Conservation (phyloP, 2,797 vertebrate species). For the Brachyrhaphis roseni region DNA sequence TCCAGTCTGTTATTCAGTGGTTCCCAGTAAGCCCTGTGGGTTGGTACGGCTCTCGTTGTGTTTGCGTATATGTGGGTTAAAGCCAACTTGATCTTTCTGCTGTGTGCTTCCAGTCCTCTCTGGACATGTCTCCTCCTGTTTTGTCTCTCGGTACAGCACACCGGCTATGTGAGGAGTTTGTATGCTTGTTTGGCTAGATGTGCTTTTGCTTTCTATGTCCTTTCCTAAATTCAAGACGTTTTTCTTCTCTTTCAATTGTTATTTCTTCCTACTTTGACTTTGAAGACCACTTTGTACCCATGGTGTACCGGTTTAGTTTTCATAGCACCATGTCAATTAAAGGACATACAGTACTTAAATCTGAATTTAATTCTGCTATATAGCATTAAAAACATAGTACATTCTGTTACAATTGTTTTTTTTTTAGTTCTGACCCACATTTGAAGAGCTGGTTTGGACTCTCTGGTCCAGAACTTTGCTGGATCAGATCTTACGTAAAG, state of each 20-base stretch:
- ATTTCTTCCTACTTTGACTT: background rate
- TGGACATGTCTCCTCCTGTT: constrained; percentile 63
- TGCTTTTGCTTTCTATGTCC: constrained; percentile 32
- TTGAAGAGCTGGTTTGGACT: too few species aligned
- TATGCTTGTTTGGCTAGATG: constrained; percentile 2
- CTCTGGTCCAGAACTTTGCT: too few species aligned
- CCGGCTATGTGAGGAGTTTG: background rate
- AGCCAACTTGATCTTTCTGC: constrained; percentile 37
- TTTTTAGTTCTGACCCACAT: too few species aligned
- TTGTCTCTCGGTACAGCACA: constrained; percentile 41
- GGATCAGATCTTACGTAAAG: too few species aligned
- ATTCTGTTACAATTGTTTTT: too few species aligned
- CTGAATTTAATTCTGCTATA: too few species aligned
- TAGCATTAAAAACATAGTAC: too few species aligned
- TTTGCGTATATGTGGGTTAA: constrained; percentile 20
- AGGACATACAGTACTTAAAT: too few species aligned
- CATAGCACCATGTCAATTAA: too few species aligned
- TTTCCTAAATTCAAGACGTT: constrained; percentile 21
- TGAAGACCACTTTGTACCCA: too few species aligned
- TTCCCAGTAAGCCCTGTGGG: constrained; percentile 58
- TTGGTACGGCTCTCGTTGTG: constrained; percentile 34
- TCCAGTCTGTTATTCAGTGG: constrained; percentile 67
- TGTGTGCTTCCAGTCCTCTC: constrained; percentile 41
- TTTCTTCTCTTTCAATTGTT: constrained; percentile 25
- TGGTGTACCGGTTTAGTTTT: too few species aligned